These are phyloP conservation scores for Oceanites oceanicus DNA, from an alignment of 2,113 vertebrate genomes.

Conservation along the genomic window DNA sequence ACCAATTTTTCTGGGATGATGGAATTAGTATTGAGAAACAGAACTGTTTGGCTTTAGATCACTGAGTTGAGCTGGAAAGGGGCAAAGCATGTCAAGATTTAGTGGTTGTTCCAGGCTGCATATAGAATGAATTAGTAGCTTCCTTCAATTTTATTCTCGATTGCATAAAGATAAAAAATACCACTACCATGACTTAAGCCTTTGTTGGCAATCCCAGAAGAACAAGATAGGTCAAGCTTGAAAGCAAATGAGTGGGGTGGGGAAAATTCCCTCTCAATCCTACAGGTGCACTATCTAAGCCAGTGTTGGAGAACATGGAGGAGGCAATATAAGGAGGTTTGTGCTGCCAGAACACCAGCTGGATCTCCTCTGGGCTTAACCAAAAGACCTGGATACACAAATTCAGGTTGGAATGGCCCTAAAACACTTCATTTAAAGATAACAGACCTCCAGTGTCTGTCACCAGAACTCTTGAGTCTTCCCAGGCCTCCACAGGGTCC, in stretches of 20 bases:
- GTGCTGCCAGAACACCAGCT: constrained; percentile 8
- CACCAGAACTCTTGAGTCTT: not conserved
- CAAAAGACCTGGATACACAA: not conserved
- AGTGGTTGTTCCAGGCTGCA: not conserved
- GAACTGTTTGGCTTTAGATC: constrained; percentile 1
- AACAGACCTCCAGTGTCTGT: not conserved
- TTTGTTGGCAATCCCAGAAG: not conserved
- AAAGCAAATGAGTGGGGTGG: not conserved
- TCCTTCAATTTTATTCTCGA: not conserved
- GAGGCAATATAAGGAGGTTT: not conserved
- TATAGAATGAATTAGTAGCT: constrained; percentile 22
- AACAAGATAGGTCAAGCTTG: not conserved
- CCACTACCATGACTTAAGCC: not conserved
- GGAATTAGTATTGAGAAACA: constrained; percentile 3
- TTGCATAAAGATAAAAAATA: constrained; percentile 18
- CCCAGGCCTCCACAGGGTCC: not conserved
- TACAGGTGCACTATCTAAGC: constrained; percentile 30
- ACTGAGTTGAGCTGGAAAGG: not conserved
- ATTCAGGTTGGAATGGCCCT: not conserved
- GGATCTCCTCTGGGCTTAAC: not conserved
- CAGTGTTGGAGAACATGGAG: not conserved
- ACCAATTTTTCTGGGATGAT: not conserved
- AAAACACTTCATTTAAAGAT: constrained; percentile 8
- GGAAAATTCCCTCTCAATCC: not conserved
- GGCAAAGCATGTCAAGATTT: not conserved